Percentiles rank a stretch among this genome's conserved stretches.
phyloP scores from a whole-genome alignment of 64 coral and sea anemone genomes.

The Porites lutea region DNA sequence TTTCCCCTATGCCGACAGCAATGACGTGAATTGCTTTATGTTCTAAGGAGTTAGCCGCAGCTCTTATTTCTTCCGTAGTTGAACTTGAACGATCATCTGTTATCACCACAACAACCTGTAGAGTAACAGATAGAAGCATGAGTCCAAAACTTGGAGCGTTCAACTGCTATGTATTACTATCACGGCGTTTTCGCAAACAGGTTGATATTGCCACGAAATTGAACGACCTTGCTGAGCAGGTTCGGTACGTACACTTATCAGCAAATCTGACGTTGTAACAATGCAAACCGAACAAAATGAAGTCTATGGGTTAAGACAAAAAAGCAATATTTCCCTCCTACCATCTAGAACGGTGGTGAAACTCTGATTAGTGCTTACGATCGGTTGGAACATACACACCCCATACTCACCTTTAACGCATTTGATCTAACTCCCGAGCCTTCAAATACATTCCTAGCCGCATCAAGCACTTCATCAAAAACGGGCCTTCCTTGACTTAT shows the following conservation, averaged over 20 bases:
- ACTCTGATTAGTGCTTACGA: not conserved
- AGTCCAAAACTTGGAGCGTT: no score
- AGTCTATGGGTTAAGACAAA: no score
- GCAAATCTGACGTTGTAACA: no score
- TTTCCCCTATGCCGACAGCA: conserved; percentile 68
- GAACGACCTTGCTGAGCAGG: no score
- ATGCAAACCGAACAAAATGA: no score
- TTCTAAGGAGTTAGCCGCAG: conserved; percentile 45
- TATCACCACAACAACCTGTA: conserved; percentile 70
- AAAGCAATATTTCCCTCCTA: no score
- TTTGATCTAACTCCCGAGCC: conserved; percentile 24
- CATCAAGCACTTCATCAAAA: conserved; percentile 31
- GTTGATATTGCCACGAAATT: no score
- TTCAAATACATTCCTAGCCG: conserved; percentile 63
- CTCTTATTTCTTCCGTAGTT: conserved; percentile 50
- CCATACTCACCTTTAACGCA: conserved; percentile 48
- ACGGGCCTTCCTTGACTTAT: conserved; percentile 41
- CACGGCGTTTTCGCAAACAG: no score
- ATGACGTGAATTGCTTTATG: conserved; percentile 71
- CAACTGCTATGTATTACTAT: no score
- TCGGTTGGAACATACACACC: not conserved
- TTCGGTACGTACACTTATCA: no score
- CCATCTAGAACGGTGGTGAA: no score
- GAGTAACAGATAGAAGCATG: not conserved
- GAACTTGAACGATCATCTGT: conserved; percentile 72